Evolutionary conservation across 1,140 invertebrate species (phyloP).

Genomic region (Drosophila paulistorum): DNA sequence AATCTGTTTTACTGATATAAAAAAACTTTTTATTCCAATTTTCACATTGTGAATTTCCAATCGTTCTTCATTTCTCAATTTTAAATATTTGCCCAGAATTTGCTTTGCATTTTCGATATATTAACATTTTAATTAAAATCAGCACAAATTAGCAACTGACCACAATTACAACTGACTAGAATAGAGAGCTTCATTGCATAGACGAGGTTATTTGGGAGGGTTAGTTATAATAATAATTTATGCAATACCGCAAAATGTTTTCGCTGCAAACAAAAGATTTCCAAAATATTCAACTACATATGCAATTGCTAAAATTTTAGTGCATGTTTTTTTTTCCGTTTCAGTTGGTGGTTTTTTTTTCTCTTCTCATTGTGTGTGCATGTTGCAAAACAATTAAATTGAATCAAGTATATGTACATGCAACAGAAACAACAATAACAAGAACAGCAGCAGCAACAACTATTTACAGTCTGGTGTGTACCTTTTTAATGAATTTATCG

Average conservation of each 20-base stretch:
- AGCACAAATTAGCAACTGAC: conserved; percentile 27
- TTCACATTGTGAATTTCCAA: not conserved
- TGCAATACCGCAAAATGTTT: conserved; percentile 46
- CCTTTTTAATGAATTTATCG: conserved; percentile 80
- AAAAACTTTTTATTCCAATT: not conserved
- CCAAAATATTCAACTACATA: conserved; percentile 20
- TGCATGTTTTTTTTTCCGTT: not conserved
- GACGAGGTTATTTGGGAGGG: no score
- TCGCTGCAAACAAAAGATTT: conserved; percentile 29
- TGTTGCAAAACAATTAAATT: conserved; percentile 74
- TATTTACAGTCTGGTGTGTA: conserved; percentile 71
- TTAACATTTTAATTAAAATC: conserved; percentile 65
- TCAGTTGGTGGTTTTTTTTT: not conserved
- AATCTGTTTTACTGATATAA: no score
- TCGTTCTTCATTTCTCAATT: not conserved
- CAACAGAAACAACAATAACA: conserved; percentile 30
- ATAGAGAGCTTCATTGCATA: no score
- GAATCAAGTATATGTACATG: conserved; percentile 65
- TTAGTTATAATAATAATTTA: conserved; percentile 52
- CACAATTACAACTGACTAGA: conserved; percentile 16
- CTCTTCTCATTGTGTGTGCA: conserved; percentile 38
- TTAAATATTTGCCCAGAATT: not conserved
- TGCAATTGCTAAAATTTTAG: conserved; percentile 17
- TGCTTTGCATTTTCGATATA: not conserved
- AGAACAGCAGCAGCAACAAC: conserved; percentile 24